phyloP scores from a whole-genome alignment of 1,140 invertebrate genomes.

The Idris sp. region DNA sequence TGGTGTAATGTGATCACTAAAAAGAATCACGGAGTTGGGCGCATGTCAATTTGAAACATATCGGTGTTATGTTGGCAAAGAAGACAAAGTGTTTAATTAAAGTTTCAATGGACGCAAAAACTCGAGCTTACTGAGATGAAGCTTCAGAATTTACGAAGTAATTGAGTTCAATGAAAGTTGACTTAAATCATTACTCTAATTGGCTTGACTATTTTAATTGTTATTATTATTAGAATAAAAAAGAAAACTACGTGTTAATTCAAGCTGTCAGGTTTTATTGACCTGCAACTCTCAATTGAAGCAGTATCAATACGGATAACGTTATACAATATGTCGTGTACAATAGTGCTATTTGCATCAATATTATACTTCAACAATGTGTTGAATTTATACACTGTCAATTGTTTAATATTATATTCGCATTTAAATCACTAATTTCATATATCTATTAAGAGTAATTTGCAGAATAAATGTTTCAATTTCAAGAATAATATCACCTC shows the following conservation, averaged over 20 bases:
- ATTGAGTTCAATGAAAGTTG: slow-evolving; percentile 24
- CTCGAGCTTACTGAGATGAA: not conserved
- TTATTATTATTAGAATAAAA: too few species aligned
- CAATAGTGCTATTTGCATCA: slow-evolving; percentile 13
- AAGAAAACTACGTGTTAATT: slow-evolving; percentile 28
- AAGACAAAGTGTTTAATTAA: slow-evolving; percentile 15
- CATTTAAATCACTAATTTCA: too few species aligned
- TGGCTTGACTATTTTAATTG: slow-evolving; percentile 21
- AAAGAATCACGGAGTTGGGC: not conserved
- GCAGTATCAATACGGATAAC: slow-evolving; percentile 9
- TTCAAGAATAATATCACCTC: too few species aligned
- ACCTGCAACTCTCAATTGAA: slow-evolving; percentile 15
- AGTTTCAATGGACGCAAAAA: slow-evolving; percentile 10
- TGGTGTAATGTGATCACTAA: slow-evolving; percentile 3
- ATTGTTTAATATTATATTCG: too few species aligned
- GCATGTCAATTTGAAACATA: slow-evolving; percentile 4
- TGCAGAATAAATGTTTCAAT: too few species aligned
- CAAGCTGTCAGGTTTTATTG: slow-evolving; percentile 21
- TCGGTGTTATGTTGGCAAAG: not conserved
- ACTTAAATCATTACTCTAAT: slow-evolving; percentile 27
- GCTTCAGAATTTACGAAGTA: slow-evolving; percentile 10
- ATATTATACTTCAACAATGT: not conserved
- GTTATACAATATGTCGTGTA: not conserved
- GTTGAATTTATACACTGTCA: too few species aligned
- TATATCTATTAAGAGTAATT: too few species aligned